Evolutionary conservation across 2,113 vertebrate species (phyloP).

Genomic region (Mixornis gularis): DNA sequence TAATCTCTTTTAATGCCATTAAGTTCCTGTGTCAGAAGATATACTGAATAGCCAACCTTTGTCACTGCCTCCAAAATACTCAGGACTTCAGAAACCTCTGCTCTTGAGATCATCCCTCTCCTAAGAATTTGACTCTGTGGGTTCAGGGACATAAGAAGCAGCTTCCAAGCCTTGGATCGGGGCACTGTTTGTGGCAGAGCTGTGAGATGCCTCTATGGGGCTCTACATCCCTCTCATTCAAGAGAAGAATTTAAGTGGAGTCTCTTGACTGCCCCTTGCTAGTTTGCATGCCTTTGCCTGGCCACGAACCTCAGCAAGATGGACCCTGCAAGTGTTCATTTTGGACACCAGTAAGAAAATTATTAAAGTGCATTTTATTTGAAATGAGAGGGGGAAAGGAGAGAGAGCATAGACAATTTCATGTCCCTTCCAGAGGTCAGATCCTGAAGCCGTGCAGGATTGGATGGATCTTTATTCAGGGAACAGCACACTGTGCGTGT

Average conservation of each 20-base stretch:
- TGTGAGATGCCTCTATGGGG: neutral
- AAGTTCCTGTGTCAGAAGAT: neutral
- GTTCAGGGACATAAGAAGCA: neutral
- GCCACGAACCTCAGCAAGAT: neutral
- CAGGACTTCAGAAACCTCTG: neutral
- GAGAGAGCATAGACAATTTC: neutral
- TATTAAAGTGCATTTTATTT: neutral
- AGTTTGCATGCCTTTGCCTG: neutral
- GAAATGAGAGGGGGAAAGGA: neutral
- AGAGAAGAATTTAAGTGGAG: neutral
- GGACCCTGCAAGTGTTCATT: neutral
- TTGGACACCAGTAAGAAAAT: neutral
- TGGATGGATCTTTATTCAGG: neutral
- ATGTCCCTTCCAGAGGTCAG: neutral
- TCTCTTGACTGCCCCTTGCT: neutral
- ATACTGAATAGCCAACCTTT: neutral
- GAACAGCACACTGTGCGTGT: neutral
- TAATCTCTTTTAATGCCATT: neutral
- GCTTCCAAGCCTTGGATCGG: neutral
- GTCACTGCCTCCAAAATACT: neutral
- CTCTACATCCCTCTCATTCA: neutral
- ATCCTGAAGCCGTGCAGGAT: neutral
- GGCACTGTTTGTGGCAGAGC: neutral
- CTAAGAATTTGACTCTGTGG: fast-evolving
- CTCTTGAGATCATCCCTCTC: neutral